Percentiles rank a stretch among this genome's conserved stretches.
Evolutionary conservation across 2,113 vertebrate genomes (phyloP).

Genomic region (Corydoras sp.): DNA sequence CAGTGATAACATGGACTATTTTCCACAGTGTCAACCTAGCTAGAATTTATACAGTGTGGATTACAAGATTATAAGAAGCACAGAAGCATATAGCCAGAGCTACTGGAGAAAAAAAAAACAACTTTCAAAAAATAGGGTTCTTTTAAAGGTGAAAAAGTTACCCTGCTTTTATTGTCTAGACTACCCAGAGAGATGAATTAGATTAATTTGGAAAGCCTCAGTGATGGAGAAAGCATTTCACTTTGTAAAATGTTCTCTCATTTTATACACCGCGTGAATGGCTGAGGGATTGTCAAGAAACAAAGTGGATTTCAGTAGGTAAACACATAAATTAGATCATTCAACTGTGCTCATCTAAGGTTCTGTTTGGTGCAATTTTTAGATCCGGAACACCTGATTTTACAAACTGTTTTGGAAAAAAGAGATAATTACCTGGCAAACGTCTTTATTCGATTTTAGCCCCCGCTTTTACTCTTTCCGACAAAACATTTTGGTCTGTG

Average conservation of each 20-base stretch:
- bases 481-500: not conserved
- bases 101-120: not conserved
- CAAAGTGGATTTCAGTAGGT: slow-evolving; percentile 17
- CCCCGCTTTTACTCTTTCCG: not conserved
- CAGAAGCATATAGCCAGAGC: not conserved
- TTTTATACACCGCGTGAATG: slow-evolving; percentile 1
- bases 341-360: slow-evolving; percentile 9
- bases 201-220: slow-evolving; percentile 27
- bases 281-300: slow-evolving; percentile 11
- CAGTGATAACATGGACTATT: slow-evolving; percentile 18
- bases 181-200: not conserved
- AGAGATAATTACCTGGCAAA: not conserved
- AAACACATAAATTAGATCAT: slow-evolving; percentile 20
- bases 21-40: slow-evolving; percentile 9
- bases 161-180: slow-evolving; percentile 7
- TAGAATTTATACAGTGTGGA: slow-evolving; percentile 23
- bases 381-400: not conserved
- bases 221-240: not conserved
- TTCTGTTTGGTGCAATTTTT: slow-evolving; percentile 1
- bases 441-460: not conserved
- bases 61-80: slow-evolving; percentile 2
- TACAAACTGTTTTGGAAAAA: not conserved
- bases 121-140: not conserved
- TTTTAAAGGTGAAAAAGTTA: slow-evolving; percentile 9
- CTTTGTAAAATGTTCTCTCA: not conserved